phyloP scores from a whole-genome alignment of 2,888 invertebrate genomes.

The Adineta ricciae region DNA sequence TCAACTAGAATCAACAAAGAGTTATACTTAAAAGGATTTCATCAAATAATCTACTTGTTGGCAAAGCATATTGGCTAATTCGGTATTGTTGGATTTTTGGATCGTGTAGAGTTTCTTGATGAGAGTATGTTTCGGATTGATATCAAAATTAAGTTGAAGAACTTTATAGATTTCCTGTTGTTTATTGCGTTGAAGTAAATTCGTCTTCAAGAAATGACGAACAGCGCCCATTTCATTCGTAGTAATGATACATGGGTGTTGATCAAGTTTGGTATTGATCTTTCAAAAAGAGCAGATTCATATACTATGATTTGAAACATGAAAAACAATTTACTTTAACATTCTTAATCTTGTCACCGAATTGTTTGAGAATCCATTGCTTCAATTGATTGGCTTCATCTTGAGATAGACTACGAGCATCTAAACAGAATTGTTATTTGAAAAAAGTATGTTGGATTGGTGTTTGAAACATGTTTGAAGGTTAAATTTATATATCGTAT shows the following conservation, averaged over 20 bases:
- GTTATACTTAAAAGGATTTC: too few species aligned
- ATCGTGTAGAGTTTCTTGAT: conserved; percentile 11
- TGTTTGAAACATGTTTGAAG: too few species aligned
- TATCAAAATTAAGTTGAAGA: conserved; percentile 79
- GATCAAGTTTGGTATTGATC: conserved; percentile 70
- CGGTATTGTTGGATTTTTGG: not conserved
- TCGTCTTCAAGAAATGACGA: conserved; percentile 62
- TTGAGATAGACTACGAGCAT: conserved; percentile 62
- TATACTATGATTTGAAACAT: not conserved
- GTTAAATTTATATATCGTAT: too few species aligned
- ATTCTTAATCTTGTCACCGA: conserved; percentile 69
- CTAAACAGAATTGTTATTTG: conserved; percentile 51
- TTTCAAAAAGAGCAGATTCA: conserved; percentile 35
- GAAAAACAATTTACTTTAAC: conserved; percentile 41
- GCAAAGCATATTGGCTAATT: conserved; percentile 5
- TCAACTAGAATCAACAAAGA: conserved; percentile 41
- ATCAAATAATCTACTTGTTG: not conserved
- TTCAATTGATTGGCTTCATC: conserved; percentile 68
- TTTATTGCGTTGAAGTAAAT: conserved; percentile 26
- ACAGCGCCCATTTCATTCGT: conserved; percentile 94
- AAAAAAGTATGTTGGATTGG: too few species aligned
- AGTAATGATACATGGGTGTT: conserved; percentile 81
- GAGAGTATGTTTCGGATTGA: conserved; percentile 61
- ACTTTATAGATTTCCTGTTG: conserved; percentile 60
- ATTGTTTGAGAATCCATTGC: conserved; percentile 65